Base-by-base conservation (phyloP, 2,797 vertebrate species). In the Decapterus maruadsi region DNA sequence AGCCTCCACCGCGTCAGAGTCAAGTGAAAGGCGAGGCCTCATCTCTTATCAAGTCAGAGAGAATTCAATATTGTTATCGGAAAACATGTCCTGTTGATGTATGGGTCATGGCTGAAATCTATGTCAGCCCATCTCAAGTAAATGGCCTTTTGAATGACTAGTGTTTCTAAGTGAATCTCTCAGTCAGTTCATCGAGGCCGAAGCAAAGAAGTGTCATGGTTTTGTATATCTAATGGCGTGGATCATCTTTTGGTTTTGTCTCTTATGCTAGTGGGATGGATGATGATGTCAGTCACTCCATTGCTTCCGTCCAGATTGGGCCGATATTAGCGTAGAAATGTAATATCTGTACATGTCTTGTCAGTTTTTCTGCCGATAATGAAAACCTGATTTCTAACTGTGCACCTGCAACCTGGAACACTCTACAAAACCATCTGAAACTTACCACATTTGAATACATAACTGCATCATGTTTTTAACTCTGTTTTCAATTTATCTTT, bases 51-150 rank as follows among this genome's bases (percentile, higher is more conserved):
- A 85, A 75, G 82, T 85, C n/a, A 2, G 63, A 74, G 80, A 78
- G 60, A 87, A 88, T 90, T 85, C 81, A 83, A 86, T 88, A 88
- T 82, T 81, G 81, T 80, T 90, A 90, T 88, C 43, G 72, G 82
- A 78, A 85, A 78, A 78, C 71, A 70, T 74, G 87, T 87, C 89
- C 31, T 7, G 1, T 69, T 92, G 88, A 90, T 88, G 82, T 87
- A 87, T 91, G 78, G 69, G 63, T 80, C 82, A 71, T 29, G 78
- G 82, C 72, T 82, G 68, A 70, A 88, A 90, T 90, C 83, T 78
- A 48, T 78, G 78, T 84, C 69, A 83, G 81, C 56, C 31, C 16
- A 75, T 85, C 78, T 89, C 68, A 75, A 79, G 75, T 85, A 83
- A 90, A 90, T 76, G 71, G 69, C 46, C 72, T 84, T 93, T 90